Evolutionary conservation across 2,888 invertebrate genomes (phyloP).

Genomic region (Brachyptera putata): DNA sequence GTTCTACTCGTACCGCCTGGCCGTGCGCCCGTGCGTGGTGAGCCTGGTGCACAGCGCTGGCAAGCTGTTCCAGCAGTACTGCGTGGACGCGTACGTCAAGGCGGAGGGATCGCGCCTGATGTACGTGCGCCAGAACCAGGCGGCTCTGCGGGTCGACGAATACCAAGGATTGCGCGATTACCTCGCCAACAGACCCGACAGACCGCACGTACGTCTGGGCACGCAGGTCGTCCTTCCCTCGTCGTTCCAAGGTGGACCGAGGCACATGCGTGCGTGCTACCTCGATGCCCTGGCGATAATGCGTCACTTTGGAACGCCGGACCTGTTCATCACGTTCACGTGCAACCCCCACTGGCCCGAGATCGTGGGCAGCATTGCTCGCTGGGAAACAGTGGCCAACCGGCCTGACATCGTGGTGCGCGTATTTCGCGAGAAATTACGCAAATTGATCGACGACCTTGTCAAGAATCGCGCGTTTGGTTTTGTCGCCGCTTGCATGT

Average conservation of each 20-base stretch:
- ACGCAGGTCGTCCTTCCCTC: constrained; percentile 32
- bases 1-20: too few species aligned
- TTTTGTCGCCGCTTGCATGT: constrained; percentile 24
- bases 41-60: too few species aligned
- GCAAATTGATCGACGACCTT: constrained; percentile 26
- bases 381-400: constrained; percentile 10
- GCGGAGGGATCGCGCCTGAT: constrained; percentile 28
- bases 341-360: constrained; percentile 38
- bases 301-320: constrained; percentile 33
- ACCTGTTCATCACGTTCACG: constrained; percentile 35
- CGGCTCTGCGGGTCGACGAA: constrained; percentile 32
- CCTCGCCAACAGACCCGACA: constrained; percentile 31
- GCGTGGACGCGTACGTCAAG: constrained; percentile 11
- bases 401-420: constrained; percentile 32
- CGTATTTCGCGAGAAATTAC: constrained; percentile 32
- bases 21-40: too few species aligned
- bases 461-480: constrained; percentile 32
- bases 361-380: constrained; percentile 33
- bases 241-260: constrained; percentile 30
- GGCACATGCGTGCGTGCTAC: constrained; percentile 32
- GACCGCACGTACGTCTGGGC: constrained; percentile 29
- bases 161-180: constrained; percentile 32
- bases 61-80: constrained; percentile 16
- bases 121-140: constrained; percentile 33
- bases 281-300: constrained; percentile 36